These are phyloP conservation scores for Sanderia malayensis DNA, from an alignment of 30 jellyfish, hydroid and myxozoan genomes.

Conservation along the genomic window DNA sequence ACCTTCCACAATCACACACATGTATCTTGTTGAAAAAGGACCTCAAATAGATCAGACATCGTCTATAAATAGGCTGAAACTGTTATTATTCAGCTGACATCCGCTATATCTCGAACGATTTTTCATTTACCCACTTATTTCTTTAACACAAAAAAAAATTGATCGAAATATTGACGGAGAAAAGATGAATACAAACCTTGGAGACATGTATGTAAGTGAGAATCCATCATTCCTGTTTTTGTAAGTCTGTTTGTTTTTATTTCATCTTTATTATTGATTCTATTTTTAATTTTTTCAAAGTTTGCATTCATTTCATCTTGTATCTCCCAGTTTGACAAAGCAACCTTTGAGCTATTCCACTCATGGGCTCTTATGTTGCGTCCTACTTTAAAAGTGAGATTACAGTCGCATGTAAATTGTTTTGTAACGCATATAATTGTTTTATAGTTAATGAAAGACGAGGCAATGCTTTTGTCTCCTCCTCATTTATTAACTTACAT, in stretches of 20 bases:
- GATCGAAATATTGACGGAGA: background rate
- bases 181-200: constrained; percentile 24
- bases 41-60: too few species aligned
- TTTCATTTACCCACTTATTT: too few species aligned
- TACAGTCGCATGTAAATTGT: too few species aligned
- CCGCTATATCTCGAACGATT: too few species aligned
- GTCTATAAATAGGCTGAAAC: too few species aligned
- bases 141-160: too few species aligned
- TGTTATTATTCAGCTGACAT: too few species aligned
- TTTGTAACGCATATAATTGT: too few species aligned
- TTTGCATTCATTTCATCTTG: constrained; percentile 42
- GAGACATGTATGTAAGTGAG: constrained; percentile 56
- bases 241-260: constrained; percentile 48
- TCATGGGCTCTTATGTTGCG: constrained; percentile 73
- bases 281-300: constrained; percentile 54
- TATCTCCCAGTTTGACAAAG: constrained; percentile 60
- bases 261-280: constrained; percentile 5
- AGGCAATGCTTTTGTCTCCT: too few species aligned
- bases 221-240: constrained; percentile 63
- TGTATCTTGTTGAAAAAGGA: constrained; percentile 22
- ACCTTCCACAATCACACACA: constrained; percentile 47
- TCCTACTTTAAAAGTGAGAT: constrained; percentile 58
- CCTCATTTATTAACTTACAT: too few species aligned
- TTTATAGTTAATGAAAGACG: too few species aligned
- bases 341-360: constrained; percentile 49